Percentiles rank a stretch among this genome's conserved stretches.
phyloP scores from a whole-genome alignment of 2,797 vertebrate genomes.

The Cynodonichthys magdalenae region DNA sequence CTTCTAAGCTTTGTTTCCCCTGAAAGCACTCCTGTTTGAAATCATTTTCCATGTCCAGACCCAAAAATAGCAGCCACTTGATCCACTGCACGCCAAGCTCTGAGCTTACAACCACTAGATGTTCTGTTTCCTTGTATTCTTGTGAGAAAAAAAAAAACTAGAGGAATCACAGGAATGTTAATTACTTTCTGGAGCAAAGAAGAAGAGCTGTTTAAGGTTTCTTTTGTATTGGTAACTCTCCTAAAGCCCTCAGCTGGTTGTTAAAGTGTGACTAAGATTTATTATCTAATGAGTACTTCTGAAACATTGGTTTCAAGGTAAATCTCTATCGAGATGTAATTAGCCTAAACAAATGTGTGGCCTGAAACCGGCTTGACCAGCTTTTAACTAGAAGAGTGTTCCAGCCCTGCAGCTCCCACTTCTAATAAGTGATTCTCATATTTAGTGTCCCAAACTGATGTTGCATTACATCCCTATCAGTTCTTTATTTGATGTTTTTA shows the following conservation, averaged over 20 bases:
- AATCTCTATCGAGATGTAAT: slow-evolving; percentile 47
- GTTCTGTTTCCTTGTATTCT: slow-evolving; percentile 68
- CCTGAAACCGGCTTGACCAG: slow-evolving; percentile 65
- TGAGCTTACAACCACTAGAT: slow-evolving; percentile 38
- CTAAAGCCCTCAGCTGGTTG: slow-evolving; percentile 46
- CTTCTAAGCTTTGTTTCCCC: slow-evolving; percentile 27
- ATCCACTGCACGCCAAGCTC: slow-evolving; percentile 37
- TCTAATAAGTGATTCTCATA: slow-evolving; percentile 27
- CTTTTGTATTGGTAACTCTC: slow-evolving; percentile 1
- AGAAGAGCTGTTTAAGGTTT: slow-evolving; percentile 44
- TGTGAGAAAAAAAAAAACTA: slow-evolving; percentile 54
- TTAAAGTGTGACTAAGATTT: slow-evolving; percentile 17
- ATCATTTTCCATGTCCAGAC: slow-evolving; percentile 55
- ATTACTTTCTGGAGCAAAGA: slow-evolving; percentile 64
- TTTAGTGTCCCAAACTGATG: slow-evolving; percentile 26
- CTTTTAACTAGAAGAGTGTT: slow-evolving; percentile 21
- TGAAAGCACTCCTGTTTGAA: slow-evolving; percentile 50
- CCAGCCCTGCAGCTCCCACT: slow-evolving; percentile 38
- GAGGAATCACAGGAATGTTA: slow-evolving; percentile 82
- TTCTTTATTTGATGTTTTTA: too few relatives aligned
- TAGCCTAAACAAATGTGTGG: slow-evolving; percentile 63
- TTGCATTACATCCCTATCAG: neutral
- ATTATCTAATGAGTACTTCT: slow-evolving; percentile 18
- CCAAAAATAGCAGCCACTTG: slow-evolving; percentile 69
- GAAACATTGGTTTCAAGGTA: slow-evolving; percentile 25